Base-by-base conservation (phyloP, 2,113 vertebrate genomes). In the Rhinolophus sinicus region DNA sequence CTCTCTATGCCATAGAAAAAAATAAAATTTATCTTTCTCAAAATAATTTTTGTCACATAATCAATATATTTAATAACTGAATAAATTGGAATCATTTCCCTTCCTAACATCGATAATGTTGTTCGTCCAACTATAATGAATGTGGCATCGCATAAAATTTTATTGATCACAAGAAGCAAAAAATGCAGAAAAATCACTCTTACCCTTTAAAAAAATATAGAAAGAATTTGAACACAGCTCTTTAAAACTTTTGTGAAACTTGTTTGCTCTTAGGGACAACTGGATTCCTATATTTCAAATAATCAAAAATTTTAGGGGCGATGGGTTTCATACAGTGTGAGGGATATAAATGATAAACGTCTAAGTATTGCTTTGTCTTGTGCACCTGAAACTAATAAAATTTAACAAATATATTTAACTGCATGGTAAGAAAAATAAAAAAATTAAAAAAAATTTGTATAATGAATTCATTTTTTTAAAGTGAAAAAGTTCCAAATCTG, bases 31-130 rank as follows among this genome's bases (percentile, higher is more conserved):
- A 70, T 97, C 89, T 95, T 89, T 87, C 82, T 82, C 65, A 64
- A 98, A 97, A 92, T 95, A 96, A 97, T 92, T 93, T 94, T 54
- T 98, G 88, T 97, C 98, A 95, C 90, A 92, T 96, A 98, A 97
- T 97, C 38, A 21, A 88, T 82, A 47, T 84, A 94, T 97, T 95
- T 97, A 96, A 97, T 98, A 98, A 96, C 16, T 10, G 85, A 97
- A 76, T 93, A 97, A 77, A 92, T 24, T 92, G 78, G 75, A 97
- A 97, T 94, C 15, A 85, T 94, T 97, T 97, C 14, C 89, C 90
- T 95, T 96, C 81, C 90, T 76, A 83, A 12, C 4, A 4, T 90
- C 95, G 72, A 52, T 97, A 95, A 95, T 76, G 60, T 76, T 91
- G 15, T 96, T 97, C 47, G 16, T 82, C 78, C n/a, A 38, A 92